Conservation (phyloP, 2,888 invertebrate genomes). For the Apamea epomidion region DNA sequence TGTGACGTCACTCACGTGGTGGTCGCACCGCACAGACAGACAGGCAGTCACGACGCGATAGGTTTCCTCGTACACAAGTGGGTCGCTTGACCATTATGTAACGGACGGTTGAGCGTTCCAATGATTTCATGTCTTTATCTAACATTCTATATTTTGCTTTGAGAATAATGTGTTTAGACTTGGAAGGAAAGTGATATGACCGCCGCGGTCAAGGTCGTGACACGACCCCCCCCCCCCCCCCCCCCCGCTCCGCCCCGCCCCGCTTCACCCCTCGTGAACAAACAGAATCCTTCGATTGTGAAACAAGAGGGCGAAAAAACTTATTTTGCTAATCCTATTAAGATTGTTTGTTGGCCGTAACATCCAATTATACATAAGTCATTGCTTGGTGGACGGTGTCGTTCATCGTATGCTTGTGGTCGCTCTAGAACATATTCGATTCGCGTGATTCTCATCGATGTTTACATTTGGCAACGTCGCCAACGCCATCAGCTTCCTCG, state of each 20-base stretch:
- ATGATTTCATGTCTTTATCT: slow-evolving; percentile 48
- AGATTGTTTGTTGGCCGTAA: slow-evolving; percentile 42
- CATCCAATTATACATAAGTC: background rate
- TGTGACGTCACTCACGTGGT: slow-evolving; percentile 36
- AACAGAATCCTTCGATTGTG: slow-evolving; percentile 33
- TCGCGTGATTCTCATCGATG: background rate
- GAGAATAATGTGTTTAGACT: slow-evolving; percentile 1
- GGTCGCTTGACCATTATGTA: slow-evolving; percentile 58
- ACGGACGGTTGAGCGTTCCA: slow-evolving; percentile 40
- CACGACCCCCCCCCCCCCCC: background rate
- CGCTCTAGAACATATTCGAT: background rate
- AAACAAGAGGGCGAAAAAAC: slow-evolving; percentile 31
- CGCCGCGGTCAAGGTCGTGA: slow-evolving; percentile 52
- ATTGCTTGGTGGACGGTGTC: too few species aligned
- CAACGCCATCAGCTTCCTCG: background rate
- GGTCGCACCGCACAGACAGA: slow-evolving; percentile 6
- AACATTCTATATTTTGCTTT: slow-evolving; percentile 34
- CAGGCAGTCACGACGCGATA: slow-evolving; percentile 29
- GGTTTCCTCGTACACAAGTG: slow-evolving; percentile 48
- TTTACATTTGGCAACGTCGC: background rate
- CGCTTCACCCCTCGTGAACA: background rate
- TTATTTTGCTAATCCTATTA: slow-evolving; percentile 45
- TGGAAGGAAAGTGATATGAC: slow-evolving; percentile 21
- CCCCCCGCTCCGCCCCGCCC: background rate
- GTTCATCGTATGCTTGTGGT: too few species aligned